A percentile compares a stretch with the other conserved stretches of the same genome.
Evolutionary conservation across 1,140 invertebrate species (phyloP).

Genomic region (Samia ricini): DNA sequence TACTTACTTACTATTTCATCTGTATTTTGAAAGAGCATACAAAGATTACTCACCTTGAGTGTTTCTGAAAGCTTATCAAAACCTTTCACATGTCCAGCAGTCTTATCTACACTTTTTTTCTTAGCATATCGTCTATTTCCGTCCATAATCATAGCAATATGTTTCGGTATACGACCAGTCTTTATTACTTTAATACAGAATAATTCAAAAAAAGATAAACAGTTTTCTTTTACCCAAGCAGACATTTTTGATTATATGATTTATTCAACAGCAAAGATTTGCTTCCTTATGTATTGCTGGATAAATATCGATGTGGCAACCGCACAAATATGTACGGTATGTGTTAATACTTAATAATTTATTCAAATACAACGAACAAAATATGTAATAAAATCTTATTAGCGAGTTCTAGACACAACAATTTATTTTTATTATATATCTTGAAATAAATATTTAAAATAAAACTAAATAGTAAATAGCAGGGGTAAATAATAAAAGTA

Average conservation of each 20-base stretch:
- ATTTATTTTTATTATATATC: too few species aligned
- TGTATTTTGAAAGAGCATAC: background rate
- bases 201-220: constrained; percentile 86
- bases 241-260: constrained; percentile 39
- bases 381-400: too few species aligned
- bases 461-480: too few species aligned
- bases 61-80: constrained; percentile 97
- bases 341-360: too few species aligned
- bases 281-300: too few species aligned
- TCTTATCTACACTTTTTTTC: constrained; percentile 86
- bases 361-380: too few species aligned
- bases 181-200: constrained; percentile 88
- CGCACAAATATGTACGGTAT: background rate
- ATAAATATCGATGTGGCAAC: background rate
- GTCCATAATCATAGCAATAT: constrained; percentile 99
- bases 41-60: constrained; percentile 79
- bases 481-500: too few species aligned
- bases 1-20: too few species aligned
- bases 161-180: constrained; percentile 90
- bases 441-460: too few species aligned
- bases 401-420: too few species aligned
- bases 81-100: constrained; percentile 93
- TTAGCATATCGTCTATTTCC: constrained; percentile 97
- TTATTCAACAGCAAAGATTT: too few species aligned
- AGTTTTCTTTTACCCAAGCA: constrained; percentile 86